Evolutionary conservation across 2,113 vertebrate genomes (phyloP).

Genomic region (Chascanopsetta lugubris): DNA sequence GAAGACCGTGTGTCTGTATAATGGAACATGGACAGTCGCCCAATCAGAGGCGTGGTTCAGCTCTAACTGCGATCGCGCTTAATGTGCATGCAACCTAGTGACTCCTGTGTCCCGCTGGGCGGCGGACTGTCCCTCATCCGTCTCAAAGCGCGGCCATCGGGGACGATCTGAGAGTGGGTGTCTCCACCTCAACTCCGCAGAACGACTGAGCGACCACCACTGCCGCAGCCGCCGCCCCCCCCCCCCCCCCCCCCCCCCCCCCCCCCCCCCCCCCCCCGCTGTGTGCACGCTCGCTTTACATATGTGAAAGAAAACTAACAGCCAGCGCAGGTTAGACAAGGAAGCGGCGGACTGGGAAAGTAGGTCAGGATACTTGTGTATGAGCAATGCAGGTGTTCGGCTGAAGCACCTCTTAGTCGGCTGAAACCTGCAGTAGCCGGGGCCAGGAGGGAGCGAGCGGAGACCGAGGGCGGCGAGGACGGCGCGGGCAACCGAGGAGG

Average conservation of each 20-base stretch:
- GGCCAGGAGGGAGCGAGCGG: not conserved
- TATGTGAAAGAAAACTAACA: constrained; percentile 23
- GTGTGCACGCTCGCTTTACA: constrained; percentile 6
- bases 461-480: not conserved
- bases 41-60: no score
- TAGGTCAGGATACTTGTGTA: constrained; percentile 28
- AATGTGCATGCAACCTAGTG: no score
- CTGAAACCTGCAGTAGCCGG: constrained; percentile 30
- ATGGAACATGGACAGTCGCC: no score
- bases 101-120: no score
- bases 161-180: not conserved
- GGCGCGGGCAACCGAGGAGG: not conserved
- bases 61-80: no score
- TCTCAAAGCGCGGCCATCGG: not conserved
- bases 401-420: constrained; percentile 11
- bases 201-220: not conserved
- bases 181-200: not conserved
- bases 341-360: constrained; percentile 15
- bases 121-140: no score
- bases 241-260: not conserved
- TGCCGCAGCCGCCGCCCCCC: not conserved
- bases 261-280: not conserved
- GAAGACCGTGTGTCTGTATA: no score
- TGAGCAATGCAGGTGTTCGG: constrained; percentile 28
- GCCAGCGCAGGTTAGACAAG: constrained; percentile 16